Conservation (phyloP, 2,797 vertebrate species). For the Catamblyrhynchus diadema region DNA sequence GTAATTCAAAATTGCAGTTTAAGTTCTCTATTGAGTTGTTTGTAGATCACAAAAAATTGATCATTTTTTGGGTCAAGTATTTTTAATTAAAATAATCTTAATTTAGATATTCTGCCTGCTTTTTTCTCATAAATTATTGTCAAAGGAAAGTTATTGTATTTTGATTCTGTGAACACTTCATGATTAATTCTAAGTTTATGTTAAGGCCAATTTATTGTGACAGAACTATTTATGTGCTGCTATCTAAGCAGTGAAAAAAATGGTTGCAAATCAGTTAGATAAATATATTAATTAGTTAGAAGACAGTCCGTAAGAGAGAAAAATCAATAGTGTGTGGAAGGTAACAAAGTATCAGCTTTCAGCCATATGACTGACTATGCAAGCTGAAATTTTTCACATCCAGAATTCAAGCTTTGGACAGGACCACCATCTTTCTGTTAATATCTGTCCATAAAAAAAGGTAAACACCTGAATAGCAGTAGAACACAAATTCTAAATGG, state of each 20-base stretch:
- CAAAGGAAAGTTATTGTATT: background rate
- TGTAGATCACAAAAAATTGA: fast-evolving
- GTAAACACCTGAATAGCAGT: background rate
- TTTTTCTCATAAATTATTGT: background rate
- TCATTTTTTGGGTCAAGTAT: background rate
- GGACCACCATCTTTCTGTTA: background rate
- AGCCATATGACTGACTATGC: background rate
- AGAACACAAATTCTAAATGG: background rate
- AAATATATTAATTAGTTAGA: constrained; percentile 44
- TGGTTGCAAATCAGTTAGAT: constrained; percentile 8
- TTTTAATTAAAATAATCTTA: background rate
- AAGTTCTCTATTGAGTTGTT: background rate
- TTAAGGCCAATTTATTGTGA: background rate
- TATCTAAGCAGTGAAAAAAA: background rate
- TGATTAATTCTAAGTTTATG: background rate
- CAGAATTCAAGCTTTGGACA: background rate
- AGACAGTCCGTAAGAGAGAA: background rate
- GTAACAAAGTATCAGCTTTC: background rate
- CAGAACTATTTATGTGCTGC: background rate
- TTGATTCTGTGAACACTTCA: background rate
- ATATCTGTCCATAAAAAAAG: background rate
- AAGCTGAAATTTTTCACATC: background rate
- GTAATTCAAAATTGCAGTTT: background rate
- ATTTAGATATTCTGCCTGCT: background rate
- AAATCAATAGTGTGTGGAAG: background rate